Evolutionary conservation across 2,797 vertebrate genomes (phyloP), one percentile per base, ranked within the genome.

Genomic region (Dicrostonyx torquatus): DNA sequence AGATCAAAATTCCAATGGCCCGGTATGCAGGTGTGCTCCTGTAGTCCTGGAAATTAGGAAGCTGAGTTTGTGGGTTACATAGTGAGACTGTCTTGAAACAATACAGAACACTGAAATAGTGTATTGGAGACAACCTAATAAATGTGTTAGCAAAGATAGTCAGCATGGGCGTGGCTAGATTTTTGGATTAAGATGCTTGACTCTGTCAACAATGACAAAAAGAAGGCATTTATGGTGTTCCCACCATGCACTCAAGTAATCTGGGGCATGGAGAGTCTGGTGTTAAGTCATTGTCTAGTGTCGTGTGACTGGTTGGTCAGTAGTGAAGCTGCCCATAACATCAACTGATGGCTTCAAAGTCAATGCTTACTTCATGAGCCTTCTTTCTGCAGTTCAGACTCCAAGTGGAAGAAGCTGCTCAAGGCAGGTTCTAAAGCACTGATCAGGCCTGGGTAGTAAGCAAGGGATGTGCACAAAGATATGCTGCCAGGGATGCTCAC

Each of bases 351-450:
- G 29, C n/a, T 78, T 55, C 72, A 22, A 82, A 88, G 55, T 12
- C 40, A 15, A 11, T n/a, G 50, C 48, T 1, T 15, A 73, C 1
- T 53, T 40, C n/a, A 3, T 0, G 3, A 29, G 29, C 4, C 84
- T 55, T 87, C 40, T 55, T 78, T 45, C 76, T 96, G 80, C 55
- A 89, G 37, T 31, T 43, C 60, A 45, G 80, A 87, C 80, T 93
- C 26, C 53, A 92, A 87, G 73, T 29, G 40, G 45, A 72, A 80
- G 80, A 13, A 34, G 31, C 37, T 82, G 31, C 11, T 83, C 7
- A 18, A 12, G 50, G 22, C 62, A 62, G 6, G 29, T 92, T 89
- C 89, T 75, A 64, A 78, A n/a, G 14, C 24, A 53, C 29, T 64
- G 18, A 45, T 48, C 43, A 79, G 70, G 24, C 12, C 31, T 53